Evolutionary conservation across 2,888 invertebrate species (phyloP).

Genomic region (Odontothrips loti): DNA sequence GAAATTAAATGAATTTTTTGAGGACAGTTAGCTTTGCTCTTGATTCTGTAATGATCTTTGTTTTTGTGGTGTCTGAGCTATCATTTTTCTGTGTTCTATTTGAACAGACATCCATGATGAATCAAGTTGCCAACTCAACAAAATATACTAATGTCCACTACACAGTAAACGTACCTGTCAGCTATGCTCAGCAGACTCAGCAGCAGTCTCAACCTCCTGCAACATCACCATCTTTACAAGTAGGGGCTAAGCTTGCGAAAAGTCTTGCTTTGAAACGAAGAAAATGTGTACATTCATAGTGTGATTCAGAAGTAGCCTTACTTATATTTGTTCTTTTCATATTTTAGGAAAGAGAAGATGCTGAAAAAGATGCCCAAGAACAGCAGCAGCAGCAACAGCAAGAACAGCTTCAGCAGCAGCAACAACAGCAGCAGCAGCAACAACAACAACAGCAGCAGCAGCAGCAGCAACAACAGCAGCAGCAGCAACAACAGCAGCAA

Average conservation of each 20-base stretch:
- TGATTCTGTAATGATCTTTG: background rate
- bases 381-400: slow-evolving; percentile 39
- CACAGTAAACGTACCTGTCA: slow-evolving; percentile 24
- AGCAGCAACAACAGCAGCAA: slow-evolving; percentile 47
- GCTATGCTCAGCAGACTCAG: slow-evolving; percentile 17
- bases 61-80: slow-evolving; percentile 6
- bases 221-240: slow-evolving; percentile 21
- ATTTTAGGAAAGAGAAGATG: slow-evolving; percentile 9
- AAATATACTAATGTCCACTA: slow-evolving; percentile 22
- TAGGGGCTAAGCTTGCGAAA: slow-evolving; percentile 18
- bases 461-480: slow-evolving; percentile 48
- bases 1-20: no score
- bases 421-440: slow-evolving; percentile 35
- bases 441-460: slow-evolving; percentile 42
- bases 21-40: no score
- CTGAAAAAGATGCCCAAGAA: slow-evolving; percentile 34
- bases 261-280: background rate
- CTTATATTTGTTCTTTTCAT: background rate
- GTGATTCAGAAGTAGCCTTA: background rate
- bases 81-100: background rate
- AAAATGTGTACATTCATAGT: background rate
- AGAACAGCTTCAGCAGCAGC: slow-evolving; percentile 38
- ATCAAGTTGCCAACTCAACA: slow-evolving; percentile 24
- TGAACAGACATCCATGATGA: slow-evolving; percentile 22
- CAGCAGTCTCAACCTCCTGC: slow-evolving; percentile 12